Evolutionary conservation across 2,797 vertebrate species (phyloP), one percentile per base, ranked within the genome.

Genomic region (Pipistrellus pipistrellus): DNA sequence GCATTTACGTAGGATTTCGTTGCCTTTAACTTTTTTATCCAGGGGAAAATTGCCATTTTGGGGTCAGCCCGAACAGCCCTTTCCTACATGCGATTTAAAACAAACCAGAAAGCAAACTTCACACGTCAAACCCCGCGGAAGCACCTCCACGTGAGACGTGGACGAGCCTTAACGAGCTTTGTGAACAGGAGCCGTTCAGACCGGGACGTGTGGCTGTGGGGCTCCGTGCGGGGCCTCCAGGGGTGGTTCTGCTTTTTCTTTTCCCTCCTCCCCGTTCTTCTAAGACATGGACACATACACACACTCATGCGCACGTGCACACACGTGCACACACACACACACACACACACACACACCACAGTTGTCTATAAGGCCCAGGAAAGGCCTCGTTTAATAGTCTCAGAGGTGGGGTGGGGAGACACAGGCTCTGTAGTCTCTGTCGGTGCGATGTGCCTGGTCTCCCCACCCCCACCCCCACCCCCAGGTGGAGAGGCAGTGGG

Each of bases 131-230:
- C 91, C 91, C 93, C 93, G 68, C 55, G 97, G 97, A 98, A 97
- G 96, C 96, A 97, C 98, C 98, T 99, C 98, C 98, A 98, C 97
- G 97, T 98, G 98, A 98, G 97, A 98, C 97, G 98, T 98, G 98
- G 98, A 98, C 97, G 98, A 99, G 99, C 99, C 99, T 99, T 99
- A 99, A 99, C 98, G 97, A 98, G 98, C 99, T 99, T 99, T 98
- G 98, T 98, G 99, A 99, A 99, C 98, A 99, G 99, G 99, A 99
- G 99, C 99, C 99, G 99, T 99, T 98, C 97, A 98, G 98, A 98
- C 98, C 83, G 41, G 81, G 83, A 66, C 53, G 98, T 98, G 98
- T 97, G 98, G 95, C 96, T 98, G 96, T 94, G 97, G 97, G 97
- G 93, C 97, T 97, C 98, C 97, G 95, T 97, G 91, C 73, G 90